Base-by-base conservation (phyloP, 2,797 vertebrate species). In the Mormyrops attenuatus region DNA sequence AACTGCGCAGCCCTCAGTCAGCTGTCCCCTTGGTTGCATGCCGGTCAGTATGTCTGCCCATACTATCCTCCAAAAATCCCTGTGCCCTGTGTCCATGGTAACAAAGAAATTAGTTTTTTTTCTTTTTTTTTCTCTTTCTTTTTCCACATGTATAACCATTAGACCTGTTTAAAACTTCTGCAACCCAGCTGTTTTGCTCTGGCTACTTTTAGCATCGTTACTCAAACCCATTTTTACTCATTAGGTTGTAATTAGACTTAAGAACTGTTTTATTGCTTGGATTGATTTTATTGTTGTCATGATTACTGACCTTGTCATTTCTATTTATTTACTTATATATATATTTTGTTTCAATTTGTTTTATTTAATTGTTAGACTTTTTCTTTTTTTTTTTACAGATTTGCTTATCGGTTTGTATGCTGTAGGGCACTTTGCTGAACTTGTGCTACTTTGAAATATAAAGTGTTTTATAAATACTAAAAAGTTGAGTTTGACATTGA, bases 21-120 rank as follows among this genome's bases (percentile, higher is more conserved):
- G 92, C 95, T 98, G 34, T 98, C 97, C 0, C 98, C 98, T 0
- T 98, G 98, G 98, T 95, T 98, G 90, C 97, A 97, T 90, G 96
- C 97, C 0, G 98, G 97, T 98, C 63, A 95, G 97, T 95, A 0
- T 9, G 9, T 20, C 9, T 7, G 34, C 30, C 34, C 2, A 30
- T 13, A 11, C 63, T 26, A 0, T 30, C 63, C 63, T 30, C 8
- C 26, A 63, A 1, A 26, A 26, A 63, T 3, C 26, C 57, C 63
- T 60, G 22, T 30, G 60, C 9, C 22, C 26, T 9, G 22, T 66
- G 1, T 30, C 63, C 26, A 66, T 66, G 22, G 26, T 30, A 30
- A 66, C 22, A 66, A 30, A 66, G 26, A 66, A 26, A 26, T 3
- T 6, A 22, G n/a, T 8, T 49, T 49, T 8, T 49, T 13, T 52